Percentiles rank a stretch among this genome's conserved stretches.
Evolutionary conservation across 2,797 vertebrate species (phyloP).

Genomic region (Mastacembelus armatus): DNA sequence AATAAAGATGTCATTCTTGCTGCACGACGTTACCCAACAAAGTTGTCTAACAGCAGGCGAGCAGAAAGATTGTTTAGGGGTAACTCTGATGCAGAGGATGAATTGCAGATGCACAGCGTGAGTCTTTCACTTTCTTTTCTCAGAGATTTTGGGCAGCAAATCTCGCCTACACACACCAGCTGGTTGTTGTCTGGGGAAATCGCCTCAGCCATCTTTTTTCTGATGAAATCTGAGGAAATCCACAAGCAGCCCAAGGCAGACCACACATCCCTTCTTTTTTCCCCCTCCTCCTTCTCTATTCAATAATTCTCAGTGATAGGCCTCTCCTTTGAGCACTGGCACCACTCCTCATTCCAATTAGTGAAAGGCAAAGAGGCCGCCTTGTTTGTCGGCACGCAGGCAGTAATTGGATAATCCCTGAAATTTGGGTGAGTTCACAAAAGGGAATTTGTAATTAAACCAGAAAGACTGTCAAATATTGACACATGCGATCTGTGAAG

Average conservation of each 20-base stretch:
- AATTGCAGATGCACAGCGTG: constrained; percentile 62
- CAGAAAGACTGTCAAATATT: constrained; percentile 77
- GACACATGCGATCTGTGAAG: constrained; percentile 75
- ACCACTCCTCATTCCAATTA: constrained; percentile 74
- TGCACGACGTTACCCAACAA: constrained; percentile 21
- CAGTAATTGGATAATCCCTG: constrained; percentile 82
- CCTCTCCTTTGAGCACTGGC: constrained; percentile 69
- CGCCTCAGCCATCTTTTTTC: constrained; percentile 72
- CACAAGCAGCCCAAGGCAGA: constrained; percentile 70
- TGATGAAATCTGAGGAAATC: constrained; percentile 84
- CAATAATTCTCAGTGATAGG: constrained; percentile 76
- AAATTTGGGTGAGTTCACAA: constrained; percentile 76
- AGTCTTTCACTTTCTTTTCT: constrained; percentile 65
- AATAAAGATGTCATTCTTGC: constrained; percentile 46
- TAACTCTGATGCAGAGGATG: constrained; percentile 56
- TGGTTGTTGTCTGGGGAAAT: constrained; percentile 76
- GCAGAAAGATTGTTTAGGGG: constrained; percentile 57
- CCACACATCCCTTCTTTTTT: constrained; percentile 59
- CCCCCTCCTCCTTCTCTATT: constrained; percentile 53
- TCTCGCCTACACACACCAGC: constrained; percentile 75
- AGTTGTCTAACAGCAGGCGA: constrained; percentile 47
- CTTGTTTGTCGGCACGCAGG: constrained; percentile 78
- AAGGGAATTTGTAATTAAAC: constrained; percentile 80
- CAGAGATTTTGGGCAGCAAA: constrained; percentile 61
- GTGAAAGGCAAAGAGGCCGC: constrained; percentile 75